A percentile compares a stretch with the other conserved stretches of the same genome.
These are phyloP conservation scores for Pomatorhinus ruficollis DNA, from an alignment of 2,113 vertebrate species.

Conservation along the genomic window DNA sequence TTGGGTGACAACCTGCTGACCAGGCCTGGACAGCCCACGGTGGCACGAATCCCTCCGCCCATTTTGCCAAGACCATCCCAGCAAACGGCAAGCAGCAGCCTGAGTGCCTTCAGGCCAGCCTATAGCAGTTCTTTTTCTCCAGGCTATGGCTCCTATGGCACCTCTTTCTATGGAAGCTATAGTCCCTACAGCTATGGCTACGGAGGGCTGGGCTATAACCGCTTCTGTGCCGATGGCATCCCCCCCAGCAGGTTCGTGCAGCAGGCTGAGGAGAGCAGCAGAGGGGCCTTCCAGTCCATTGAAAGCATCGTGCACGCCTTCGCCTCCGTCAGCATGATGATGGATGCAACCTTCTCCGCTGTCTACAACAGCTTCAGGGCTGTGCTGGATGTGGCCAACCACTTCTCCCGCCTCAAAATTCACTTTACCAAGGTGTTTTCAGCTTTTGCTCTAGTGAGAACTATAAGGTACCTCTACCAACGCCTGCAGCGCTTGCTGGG, in stretches of 20 bases:
- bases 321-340: constrained; percentile 96
- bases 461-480: constrained; percentile 88
- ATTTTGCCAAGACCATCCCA: constrained; percentile 86
- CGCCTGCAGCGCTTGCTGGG: constrained; percentile 86
- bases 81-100: constrained; percentile 71
- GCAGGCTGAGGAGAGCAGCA: constrained; percentile 96
- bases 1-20: constrained; percentile 74
- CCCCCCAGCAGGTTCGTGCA: constrained; percentile 94
- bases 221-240: constrained; percentile 81
- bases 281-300: constrained; percentile 96
- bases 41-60: constrained; percentile 87
- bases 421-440: constrained; percentile 96
- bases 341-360: constrained; percentile 97
- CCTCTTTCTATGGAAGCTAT: constrained; percentile 83
- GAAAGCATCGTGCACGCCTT: constrained; percentile 98
- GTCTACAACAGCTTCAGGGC: constrained; percentile 98
- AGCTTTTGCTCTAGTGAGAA: constrained; percentile 93
- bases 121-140: constrained; percentile 84
- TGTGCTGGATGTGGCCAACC: constrained; percentile 95
- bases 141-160: constrained; percentile 85
- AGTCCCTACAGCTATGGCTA: constrained; percentile 83
- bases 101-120: constrained; percentile 82
- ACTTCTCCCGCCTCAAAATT: constrained; percentile 90
- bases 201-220: constrained; percentile 83
- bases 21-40: constrained; percentile 77